Percentiles rank a stretch among this genome's conserved stretches.
Conservation (phyloP, 2,888 invertebrate genomes). For the Agrotis puta region DNA sequence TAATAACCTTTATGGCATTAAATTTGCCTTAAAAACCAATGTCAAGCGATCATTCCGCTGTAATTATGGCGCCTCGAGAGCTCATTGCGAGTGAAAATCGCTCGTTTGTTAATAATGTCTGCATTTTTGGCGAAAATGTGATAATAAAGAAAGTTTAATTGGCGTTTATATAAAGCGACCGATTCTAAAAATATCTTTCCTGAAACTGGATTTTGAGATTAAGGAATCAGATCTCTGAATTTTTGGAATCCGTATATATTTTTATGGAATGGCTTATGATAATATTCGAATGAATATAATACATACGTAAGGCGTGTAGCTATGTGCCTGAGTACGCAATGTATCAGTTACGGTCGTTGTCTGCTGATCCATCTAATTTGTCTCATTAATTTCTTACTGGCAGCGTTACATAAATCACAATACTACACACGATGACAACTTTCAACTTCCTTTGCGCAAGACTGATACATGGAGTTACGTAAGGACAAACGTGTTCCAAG, state of each 20-base stretch:
- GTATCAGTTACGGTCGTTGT: neutral
- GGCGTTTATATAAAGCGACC: conserved; percentile 11
- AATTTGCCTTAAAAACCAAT: conserved; percentile 77
- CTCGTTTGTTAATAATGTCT: conserved; percentile 71
- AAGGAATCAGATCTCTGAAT: no score
- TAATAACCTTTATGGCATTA: conserved; percentile 79
- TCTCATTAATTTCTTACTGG: conserved; percentile 45
- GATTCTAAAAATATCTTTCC: conserved; percentile 29
- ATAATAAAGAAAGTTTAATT: conserved; percentile 48
- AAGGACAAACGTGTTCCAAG: conserved; percentile 51
- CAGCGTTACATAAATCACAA: conserved; percentile 59
- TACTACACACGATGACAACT: conserved; percentile 66
- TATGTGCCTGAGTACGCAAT: conserved; percentile 11
- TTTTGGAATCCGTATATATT: neutral
- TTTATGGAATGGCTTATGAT: conserved; percentile 14
- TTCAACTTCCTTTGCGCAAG: conserved; percentile 68
- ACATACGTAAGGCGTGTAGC: neutral
- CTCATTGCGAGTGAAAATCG: conserved; percentile 72
- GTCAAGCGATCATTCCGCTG: conserved; percentile 74
- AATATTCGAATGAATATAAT: conserved; percentile 1
- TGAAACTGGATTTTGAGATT: conserved; percentile 10
- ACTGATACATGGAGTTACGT: conserved; percentile 59
- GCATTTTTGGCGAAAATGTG: conserved; percentile 57
- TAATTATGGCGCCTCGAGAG: conserved; percentile 76
- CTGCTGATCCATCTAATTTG: conserved; percentile 50